Base-by-base conservation (phyloP, 2,888 invertebrate species). In the Chaitophorus viminalis region DNA sequence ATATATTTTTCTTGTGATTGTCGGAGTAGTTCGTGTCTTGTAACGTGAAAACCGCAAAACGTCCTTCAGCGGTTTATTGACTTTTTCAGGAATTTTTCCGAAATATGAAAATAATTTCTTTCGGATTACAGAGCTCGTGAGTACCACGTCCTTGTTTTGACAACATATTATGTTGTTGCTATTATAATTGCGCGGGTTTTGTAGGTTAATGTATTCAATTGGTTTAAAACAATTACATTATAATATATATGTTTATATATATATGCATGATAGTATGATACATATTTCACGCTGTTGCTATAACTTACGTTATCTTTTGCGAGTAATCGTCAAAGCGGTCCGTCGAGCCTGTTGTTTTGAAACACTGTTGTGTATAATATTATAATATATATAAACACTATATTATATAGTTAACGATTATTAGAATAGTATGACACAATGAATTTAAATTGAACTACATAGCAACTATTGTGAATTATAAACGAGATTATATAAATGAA, bases 201-300 rank as follows among this genome's bases (percentile, higher is more conserved):
- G 29, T 65, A 18, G 46, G 46, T 65, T 76, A 46, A 65, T 76
- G 76, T 84, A 65, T 84, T 76, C 83, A 76, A 76, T 84, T 46
- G 31, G 29, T 8, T 84, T 76, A 31, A 65, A 76, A 76, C 75
- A 84, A 84, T 65, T 65, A 31, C 46, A 46, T 18, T 46, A 1
- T 36, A 74, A 36, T 74, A 33, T 36, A 39, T 39, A 6, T 6
- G 6, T 39, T 5, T 39, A 39, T 39, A 39, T n/a, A 39, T 39
- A 39, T 14, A 14, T 46, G 46, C 14, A 14, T 46, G 14, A 2
- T 14, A 14, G 8, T 14, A 46, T 46, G 46, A 77, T 29, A 54
- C 36, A 29, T 36, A 39, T 18, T 36, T 25, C 21, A 25, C 68
- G 68, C 68, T 39, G 29, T 36, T 14, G 54, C 31, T 54, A 4